Conservation (phyloP, 2,888 invertebrate genomes). For the Anoncus sp. region DNA sequence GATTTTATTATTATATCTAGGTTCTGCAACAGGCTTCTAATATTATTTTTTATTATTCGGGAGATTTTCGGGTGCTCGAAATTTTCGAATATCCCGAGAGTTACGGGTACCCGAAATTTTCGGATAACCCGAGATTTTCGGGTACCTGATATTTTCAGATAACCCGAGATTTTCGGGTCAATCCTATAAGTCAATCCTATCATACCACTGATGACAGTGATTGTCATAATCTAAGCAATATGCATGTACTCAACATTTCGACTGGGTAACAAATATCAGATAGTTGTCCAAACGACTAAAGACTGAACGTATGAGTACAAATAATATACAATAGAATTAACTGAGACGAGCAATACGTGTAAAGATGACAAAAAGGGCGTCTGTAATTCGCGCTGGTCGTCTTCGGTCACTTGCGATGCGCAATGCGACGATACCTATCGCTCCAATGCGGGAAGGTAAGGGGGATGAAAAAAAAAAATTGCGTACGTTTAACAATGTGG, state of each 20-base stretch:
- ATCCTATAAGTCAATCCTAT: too few species aligned
- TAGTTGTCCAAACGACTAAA: background rate
- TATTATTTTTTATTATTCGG: too few species aligned
- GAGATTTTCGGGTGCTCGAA: too few species aligned
- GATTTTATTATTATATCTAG: too few species aligned
- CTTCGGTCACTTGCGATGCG: conserved; percentile 49
- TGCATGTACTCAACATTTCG: background rate
- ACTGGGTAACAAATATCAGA: background rate
- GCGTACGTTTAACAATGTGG: conserved; percentile 58
- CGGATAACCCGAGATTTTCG: too few species aligned
- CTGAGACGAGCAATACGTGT: background rate
- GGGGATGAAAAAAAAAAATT: conserved; percentile 27
- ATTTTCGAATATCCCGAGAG: too few species aligned
- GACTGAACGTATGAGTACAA: background rate
- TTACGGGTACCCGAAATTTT: too few species aligned
- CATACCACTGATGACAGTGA: too few species aligned
- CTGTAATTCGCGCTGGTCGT: background rate
- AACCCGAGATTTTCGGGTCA: too few species aligned
- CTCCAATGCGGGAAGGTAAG: conserved; percentile 1
- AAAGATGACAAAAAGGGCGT: background rate
- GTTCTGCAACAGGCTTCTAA: too few species aligned
- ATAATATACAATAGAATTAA: background rate
- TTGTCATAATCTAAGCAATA: too few species aligned
- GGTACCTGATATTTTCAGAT: too few species aligned
- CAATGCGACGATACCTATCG: conserved; percentile 43